These are phyloP conservation scores for Bubalus kerabau DNA, from an alignment of 2,113 vertebrate species.

Conservation along the genomic window DNA sequence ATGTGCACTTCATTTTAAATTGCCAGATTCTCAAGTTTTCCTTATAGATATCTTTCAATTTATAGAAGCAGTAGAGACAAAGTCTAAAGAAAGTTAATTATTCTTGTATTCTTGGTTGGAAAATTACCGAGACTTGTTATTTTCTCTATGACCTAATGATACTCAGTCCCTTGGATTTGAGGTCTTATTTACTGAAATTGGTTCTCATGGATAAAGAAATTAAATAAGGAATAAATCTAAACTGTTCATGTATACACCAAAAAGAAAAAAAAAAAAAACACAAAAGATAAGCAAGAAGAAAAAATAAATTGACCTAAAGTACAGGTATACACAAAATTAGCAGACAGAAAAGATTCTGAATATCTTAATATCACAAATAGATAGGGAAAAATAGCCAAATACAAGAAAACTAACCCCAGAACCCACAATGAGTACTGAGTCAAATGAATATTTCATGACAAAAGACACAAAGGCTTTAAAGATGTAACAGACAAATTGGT, in stretches of 20 bases:
- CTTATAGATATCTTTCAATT: not conserved
- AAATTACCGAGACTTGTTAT: not conserved
- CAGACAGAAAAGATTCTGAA: not conserved
- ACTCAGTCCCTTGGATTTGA: not conserved
- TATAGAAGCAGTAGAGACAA: not conserved
- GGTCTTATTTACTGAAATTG: not conserved
- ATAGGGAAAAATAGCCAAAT: not conserved
- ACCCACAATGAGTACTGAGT: not conserved
- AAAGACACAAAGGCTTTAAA: not conserved
- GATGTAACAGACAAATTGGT: not conserved
- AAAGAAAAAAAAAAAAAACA: not conserved
- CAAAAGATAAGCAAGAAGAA: not conserved
- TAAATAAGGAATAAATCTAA: not conserved
- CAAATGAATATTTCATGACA: not conserved
- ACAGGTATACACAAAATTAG: not conserved
- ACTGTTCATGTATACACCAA: not conserved
- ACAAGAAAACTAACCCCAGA: not conserved
- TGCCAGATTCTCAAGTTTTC: not conserved
- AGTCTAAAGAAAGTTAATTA: not conserved
- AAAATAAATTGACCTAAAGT: not conserved
- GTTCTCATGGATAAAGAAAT: not conserved
- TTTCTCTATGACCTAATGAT: not conserved
- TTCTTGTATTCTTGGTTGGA: not conserved
- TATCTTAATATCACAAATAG: not conserved
- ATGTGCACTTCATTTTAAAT: not conserved